Base-by-base conservation (phyloP, 2,113 vertebrate species). In the Pavo muticus region DNA sequence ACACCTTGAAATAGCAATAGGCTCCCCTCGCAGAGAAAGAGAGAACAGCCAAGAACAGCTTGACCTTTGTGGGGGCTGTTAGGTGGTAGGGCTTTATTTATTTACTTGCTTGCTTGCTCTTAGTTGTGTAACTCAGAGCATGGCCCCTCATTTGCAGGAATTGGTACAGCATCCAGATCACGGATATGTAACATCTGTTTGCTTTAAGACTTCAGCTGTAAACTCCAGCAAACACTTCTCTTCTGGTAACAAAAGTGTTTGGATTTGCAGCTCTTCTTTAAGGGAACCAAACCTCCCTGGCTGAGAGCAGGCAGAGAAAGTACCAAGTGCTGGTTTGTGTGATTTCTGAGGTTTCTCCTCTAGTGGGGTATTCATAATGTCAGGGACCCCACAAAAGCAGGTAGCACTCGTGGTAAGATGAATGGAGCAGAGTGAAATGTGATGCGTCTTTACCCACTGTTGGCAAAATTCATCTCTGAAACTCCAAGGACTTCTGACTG, bases 1-100 rank as follows among this genome's bases (percentile, higher is more conserved):
- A 92, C 90, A 95, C 93, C 88, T 93, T 93, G 94, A 93, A 95
- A 97, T 40, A 95, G 77, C 71, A 92, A 79, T 85, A 95, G 69
- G 50, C 35, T 94, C 69, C 79, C 64, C 91, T 94, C 1, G 0
- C 40, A 74, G 75, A 77, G n/a, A n/a, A 69, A 77, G 77, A 87
- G 37, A 89, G 56, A 94, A 65, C 52, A 87, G 77, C 80, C 81
- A 87, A 77, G 75, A 94, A 92, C 85, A 94, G 47, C 79, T 89
- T 92, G 87, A 89, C 71, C 87, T 80, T 94, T 87, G 68, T 23
- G 59, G 65, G 37, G 39, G 50, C 61, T 88, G 59, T 64, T 78
- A 60, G 83, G 40, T 63, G 63, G 59, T 24, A 56, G 42, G 72
- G 17, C 44, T 61, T 37, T 87, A 32, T 79, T 85, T 93, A 50